A percentile compares a stretch with the other conserved stretches of the same genome.
phyloP scores from a whole-genome alignment of 2,888 invertebrate genomes.

The Helleia helle region DNA sequence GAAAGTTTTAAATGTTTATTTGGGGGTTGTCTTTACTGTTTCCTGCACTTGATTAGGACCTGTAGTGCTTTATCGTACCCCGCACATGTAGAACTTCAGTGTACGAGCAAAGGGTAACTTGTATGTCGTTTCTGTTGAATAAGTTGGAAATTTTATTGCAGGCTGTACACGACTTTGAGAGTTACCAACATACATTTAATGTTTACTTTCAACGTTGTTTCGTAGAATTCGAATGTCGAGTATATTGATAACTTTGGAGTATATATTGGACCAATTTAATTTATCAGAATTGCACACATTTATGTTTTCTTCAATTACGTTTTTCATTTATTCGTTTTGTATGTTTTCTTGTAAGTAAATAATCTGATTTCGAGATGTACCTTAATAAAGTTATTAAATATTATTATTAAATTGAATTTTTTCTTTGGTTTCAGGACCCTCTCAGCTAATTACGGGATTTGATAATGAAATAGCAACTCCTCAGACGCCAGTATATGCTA shows the following conservation, averaged over 20 bases:
- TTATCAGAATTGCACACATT: not conserved
- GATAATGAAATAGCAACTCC: conserved; percentile 44
- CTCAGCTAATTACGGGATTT: conserved; percentile 52
- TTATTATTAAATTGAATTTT: conserved; percentile 14
- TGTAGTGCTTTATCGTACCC: conserved; percentile 4
- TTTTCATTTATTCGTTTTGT: not conserved
- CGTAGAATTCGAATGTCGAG: not conserved
- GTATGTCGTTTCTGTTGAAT: not conserved
- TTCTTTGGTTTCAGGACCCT: conserved; percentile 62
- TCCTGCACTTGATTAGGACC: not conserved
- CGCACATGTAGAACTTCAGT: not conserved
- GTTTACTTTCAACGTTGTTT: not conserved
- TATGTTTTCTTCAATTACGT: not conserved
- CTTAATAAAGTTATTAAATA: not conserved
- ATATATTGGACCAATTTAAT: not conserved
- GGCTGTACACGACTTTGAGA: not conserved
- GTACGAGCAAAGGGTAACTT: not conserved
- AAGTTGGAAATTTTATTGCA: not conserved
- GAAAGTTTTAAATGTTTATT: conserved; percentile 2
- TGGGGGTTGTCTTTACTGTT: not conserved
- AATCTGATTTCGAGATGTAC: no score
- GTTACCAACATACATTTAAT: not conserved
- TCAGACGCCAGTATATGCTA: conserved; percentile 62
- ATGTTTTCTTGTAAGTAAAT: not conserved
- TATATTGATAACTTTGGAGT: not conserved